Conservation (phyloP, 2,797 vertebrate species). For the Periparus ater region DNA sequence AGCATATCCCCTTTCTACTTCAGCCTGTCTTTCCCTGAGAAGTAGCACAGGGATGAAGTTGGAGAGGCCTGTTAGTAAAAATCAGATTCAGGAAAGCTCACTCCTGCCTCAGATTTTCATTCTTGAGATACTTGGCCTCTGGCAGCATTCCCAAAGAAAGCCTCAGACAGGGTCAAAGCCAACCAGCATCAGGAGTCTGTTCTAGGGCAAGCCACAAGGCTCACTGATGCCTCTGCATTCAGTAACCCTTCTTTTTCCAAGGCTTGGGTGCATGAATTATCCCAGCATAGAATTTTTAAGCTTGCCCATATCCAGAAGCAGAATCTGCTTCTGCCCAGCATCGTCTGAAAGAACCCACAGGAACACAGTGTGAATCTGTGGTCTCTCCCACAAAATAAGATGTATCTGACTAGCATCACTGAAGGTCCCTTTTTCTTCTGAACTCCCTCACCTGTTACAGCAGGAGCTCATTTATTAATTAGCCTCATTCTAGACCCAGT, state of each 20-base stretch:
- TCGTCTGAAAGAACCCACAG: background rate
- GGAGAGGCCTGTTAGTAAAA: background rate
- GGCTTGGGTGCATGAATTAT: background rate
- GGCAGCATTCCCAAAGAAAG: background rate
- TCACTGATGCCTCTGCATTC: background rate
- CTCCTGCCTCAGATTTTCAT: background rate
- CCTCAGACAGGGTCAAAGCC: background rate
- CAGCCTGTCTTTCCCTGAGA: background rate
- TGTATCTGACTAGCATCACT: background rate
- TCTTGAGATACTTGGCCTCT: background rate
- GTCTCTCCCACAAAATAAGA: background rate
- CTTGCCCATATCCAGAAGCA: background rate
- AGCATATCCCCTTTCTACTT: background rate
- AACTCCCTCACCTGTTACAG: background rate
- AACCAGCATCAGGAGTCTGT: background rate
- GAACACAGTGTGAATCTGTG: background rate
- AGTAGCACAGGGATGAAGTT: background rate
- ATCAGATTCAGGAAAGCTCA: background rate
- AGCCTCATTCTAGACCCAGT: background rate
- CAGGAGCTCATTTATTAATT: background rate
- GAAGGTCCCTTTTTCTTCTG: background rate
- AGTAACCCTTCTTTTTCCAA: background rate
- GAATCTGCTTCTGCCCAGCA: background rate
- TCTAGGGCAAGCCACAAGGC: background rate
- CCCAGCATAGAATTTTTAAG: background rate